Percentiles rank a stretch among this genome's conserved stretches.
phyloP scores from a whole-genome alignment of 2,113 vertebrate species.

The Eudyptes chrysolophus region DNA sequence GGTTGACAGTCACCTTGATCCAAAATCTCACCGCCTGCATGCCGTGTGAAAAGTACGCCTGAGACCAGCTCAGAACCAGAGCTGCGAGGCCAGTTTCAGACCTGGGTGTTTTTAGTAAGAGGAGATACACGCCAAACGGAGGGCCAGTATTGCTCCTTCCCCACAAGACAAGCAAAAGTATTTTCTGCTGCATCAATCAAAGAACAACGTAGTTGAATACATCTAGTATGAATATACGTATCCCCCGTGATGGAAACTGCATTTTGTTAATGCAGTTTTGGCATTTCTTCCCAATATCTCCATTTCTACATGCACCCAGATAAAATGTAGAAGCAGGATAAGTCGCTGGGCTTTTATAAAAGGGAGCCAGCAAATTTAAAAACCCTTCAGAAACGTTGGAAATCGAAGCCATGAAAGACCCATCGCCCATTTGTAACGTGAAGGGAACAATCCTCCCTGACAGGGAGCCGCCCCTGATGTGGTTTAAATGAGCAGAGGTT shows the following conservation, averaged over 20 bases:
- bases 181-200: not conserved
- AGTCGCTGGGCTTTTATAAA: not conserved
- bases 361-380: not conserved
- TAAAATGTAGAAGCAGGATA: not conserved
- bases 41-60: not conserved
- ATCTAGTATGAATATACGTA: not conserved
- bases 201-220: not conserved
- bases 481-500: not conserved
- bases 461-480: not conserved
- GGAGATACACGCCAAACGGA: not conserved
- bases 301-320: not conserved
- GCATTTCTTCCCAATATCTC: not conserved
- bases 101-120: not conserved
- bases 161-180: not conserved
- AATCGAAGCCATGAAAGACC: not conserved
- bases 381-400: not conserved
- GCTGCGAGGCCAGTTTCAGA: not conserved
- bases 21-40: not conserved
- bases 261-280: not conserved
- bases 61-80: not conserved
- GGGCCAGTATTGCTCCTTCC: not conserved
- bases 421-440: fast-evolving
- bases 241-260: not conserved
- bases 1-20: not conserved
- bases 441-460: not conserved